A percentile compares a stretch with the other conserved stretches of the same genome.
Evolutionary conservation across 2,888 invertebrate species (phyloP).

Genomic region (Acrocyrtus sp.): DNA sequence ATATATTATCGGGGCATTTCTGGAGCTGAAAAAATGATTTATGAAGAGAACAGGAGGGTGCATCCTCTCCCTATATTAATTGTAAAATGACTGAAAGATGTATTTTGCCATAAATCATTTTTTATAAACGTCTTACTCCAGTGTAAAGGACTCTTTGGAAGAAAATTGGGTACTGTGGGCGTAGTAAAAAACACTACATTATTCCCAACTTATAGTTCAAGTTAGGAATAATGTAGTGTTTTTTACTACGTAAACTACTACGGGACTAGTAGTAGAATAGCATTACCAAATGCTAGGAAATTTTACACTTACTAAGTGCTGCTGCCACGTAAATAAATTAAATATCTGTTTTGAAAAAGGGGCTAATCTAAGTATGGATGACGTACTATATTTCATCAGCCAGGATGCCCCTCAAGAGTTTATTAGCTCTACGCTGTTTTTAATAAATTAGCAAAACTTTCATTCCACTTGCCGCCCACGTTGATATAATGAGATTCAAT

Average conservation of each 20-base stretch:
- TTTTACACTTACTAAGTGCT: too few relatives aligned
- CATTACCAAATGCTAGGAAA: background rate
- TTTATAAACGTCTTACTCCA: background rate
- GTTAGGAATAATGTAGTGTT: background rate
- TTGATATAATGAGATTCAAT: too few relatives aligned
- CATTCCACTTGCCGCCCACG: too few relatives aligned
- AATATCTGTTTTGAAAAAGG: too few relatives aligned
- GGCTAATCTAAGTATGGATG: too few relatives aligned
- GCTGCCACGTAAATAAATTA: too few relatives aligned
- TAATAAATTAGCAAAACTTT: too few relatives aligned
- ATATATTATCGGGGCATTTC: slow-evolving; percentile 18
- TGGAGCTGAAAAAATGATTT: slow-evolving; percentile 35
- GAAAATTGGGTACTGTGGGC: slow-evolving; percentile 8
- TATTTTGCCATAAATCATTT: slow-evolving; percentile 41
- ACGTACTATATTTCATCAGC: too few relatives aligned
- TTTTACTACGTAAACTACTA: background rate
- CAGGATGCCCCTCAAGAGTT: too few relatives aligned
- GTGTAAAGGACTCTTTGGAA: background rate
- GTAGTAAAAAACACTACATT: background rate
- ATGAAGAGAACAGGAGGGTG: slow-evolving; percentile 33
- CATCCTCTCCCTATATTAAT: slow-evolving; percentile 37
- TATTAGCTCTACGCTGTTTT: too few relatives aligned
- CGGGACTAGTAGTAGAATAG: background rate
- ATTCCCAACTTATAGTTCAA: background rate
- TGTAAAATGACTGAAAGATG: slow-evolving; percentile 34